A percentile compares a stretch with the other conserved stretches of the same genome.
These are phyloP conservation scores for Drepanosiphum platanoidis DNA, from an alignment of 2,888 invertebrate genomes.

Conservation along the genomic window DNA sequence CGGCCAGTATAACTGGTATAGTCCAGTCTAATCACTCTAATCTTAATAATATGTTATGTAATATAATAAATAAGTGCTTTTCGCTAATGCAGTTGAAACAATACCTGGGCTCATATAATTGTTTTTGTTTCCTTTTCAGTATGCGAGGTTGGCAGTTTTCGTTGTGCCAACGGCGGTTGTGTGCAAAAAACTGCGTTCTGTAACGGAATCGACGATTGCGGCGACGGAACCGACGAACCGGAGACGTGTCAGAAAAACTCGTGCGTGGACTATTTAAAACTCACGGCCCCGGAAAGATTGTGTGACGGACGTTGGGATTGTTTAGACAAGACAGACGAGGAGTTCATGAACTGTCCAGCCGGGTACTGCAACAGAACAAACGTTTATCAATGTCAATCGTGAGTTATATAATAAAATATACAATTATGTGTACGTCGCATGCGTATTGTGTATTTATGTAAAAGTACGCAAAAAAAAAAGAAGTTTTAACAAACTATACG, in stretches of 20 bases:
- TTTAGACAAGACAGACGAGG: slow-evolving; percentile 80
- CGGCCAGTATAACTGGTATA: too few relatives aligned
- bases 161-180: slow-evolving; percentile 73
- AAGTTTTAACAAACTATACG: background rate
- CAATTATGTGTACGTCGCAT: background rate
- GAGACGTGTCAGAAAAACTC: slow-evolving; percentile 65
- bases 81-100: too few relatives aligned
- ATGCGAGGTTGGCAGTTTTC: slow-evolving; percentile 74
- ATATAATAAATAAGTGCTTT: too few relatives aligned
- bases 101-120: too few relatives aligned
- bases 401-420: slow-evolving; percentile 11
- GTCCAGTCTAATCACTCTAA: too few relatives aligned
- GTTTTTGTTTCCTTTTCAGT: slow-evolving; percentile 69
- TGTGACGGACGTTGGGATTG: slow-evolving; percentile 84
- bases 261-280: slow-evolving; percentile 73
- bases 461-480: too few relatives aligned
- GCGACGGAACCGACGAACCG: slow-evolving; percentile 79
- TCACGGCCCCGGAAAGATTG: slow-evolving; percentile 76
- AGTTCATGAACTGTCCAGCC: slow-evolving; percentile 44
- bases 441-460: background rate
- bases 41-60: too few relatives aligned
- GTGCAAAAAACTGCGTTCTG: slow-evolving; percentile 77
- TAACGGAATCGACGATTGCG: slow-evolving; percentile 76
- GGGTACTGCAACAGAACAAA: slow-evolving; percentile 45
- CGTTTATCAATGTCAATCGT: slow-evolving; percentile 53